Base-by-base conservation (phyloP, 2,113 vertebrate genomes). In the Chaenogobius annularis region DNA sequence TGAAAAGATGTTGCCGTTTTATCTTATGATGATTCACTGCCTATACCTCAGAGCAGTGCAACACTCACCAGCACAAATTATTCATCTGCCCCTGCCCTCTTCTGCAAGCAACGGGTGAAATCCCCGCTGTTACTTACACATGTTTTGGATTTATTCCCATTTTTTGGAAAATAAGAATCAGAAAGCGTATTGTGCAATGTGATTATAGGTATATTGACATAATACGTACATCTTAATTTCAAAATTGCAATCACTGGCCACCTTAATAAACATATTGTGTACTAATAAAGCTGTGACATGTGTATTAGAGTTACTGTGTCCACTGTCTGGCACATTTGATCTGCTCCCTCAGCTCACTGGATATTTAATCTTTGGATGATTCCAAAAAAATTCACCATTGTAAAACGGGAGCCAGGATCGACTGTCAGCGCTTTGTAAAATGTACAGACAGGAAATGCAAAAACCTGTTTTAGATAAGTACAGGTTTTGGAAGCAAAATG, bases 1-100 rank as follows among this genome's bases (percentile, higher is more conserved):
- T 77, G 82, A 85, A 84, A 81, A 79, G 58, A 80, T 78, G 81
- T 74, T 76, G 72, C 61, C 59, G 43, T 88, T 82, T 87, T 81
- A 80, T 85, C 75, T 88, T 69, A 72, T 1, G 71, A 76, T 82
- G 70, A 88, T 81, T 86, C 77, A 79, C 68, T 73, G 83, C 64
- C 58, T 77, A 63, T 70, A 73, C 75, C 82, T 85, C 69, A 72
- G 78, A 84, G 82, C 82, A 73, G 72, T 44, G 47, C 47, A 47
- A 77, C 67, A 44, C 54, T 81, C 80, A 84, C 85, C 75, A 82
- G 77, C 66, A 70, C 77, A 47, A 78, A 79, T 86, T 74, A 81
- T 78, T 82, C 52, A 85, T 86, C 77, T 83, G 56, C 69, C 80
- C 22, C 52, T 66, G 74, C 65, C 47, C 40, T 46, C 35, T 40